These are phyloP conservation scores for Cyclina sinensis DNA, from an alignment of 1,140 invertebrate species.

Conservation along the genomic window DNA sequence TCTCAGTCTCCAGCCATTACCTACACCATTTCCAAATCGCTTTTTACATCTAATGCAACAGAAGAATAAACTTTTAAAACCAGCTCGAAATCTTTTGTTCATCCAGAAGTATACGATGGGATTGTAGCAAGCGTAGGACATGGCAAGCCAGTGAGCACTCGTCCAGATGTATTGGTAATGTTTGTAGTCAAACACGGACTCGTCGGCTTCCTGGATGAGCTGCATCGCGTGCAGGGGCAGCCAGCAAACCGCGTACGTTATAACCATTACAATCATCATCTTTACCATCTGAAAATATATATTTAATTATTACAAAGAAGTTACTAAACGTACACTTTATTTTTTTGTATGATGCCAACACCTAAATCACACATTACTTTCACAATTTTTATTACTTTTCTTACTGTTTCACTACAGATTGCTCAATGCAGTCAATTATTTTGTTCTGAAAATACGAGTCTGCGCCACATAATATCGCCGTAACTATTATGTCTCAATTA, in stretches of 20 bases:
- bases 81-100: constrained; percentile 92
- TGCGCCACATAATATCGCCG: too few relatives aligned
- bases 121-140: constrained; percentile 97
- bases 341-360: not conserved
- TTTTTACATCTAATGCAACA: constrained; percentile 53
- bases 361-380: too few relatives aligned
- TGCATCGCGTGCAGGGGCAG: constrained; percentile 92
- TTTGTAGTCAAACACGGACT: constrained; percentile 84
- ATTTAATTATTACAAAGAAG: too few relatives aligned
- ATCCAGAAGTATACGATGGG: constrained; percentile 97
- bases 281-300: constrained; percentile 94
- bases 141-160: constrained; percentile 92
- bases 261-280: constrained; percentile 96
- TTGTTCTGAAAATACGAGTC: too few relatives aligned
- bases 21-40: not conserved
- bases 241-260: constrained; percentile 96
- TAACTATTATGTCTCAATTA: too few relatives aligned
- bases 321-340: not conserved
- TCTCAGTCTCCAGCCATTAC: not conserved
- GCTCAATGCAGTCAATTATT: too few relatives aligned
- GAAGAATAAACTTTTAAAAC: constrained; percentile 83
- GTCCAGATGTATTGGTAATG: constrained; percentile 86
- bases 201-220: constrained; percentile 80
- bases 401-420: too few relatives aligned
- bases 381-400: too few relatives aligned